phyloP scores from a whole-genome alignment of 2,797 vertebrate genomes.

The Myotis vivesi region DNA sequence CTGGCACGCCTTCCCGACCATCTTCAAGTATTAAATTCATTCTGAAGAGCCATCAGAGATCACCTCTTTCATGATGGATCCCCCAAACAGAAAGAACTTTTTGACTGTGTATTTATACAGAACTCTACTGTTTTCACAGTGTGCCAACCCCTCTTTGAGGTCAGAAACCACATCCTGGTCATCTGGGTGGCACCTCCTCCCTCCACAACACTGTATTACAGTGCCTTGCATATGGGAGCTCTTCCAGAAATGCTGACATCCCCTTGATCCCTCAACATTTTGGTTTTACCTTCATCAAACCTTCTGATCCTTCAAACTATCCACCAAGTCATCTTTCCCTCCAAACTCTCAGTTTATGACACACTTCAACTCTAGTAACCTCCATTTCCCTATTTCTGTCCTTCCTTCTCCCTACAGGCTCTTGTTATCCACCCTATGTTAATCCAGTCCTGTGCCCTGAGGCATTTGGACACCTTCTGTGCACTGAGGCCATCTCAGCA shows the following conservation, averaged over 20 bases:
- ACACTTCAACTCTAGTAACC: not conserved
- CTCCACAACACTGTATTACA: not conserved
- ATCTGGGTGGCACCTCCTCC: not conserved
- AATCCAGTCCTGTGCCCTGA: not conserved
- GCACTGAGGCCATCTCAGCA: not conserved
- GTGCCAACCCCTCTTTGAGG: not conserved
- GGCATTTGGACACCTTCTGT: not conserved
- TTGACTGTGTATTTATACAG: not conserved
- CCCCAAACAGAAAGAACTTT: not conserved
- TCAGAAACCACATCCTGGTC: not conserved
- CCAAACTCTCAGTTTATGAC: not conserved
- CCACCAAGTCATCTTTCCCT: not conserved
- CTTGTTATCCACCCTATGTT: accelerated
- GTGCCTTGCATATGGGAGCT: not conserved
- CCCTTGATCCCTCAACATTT: not conserved
- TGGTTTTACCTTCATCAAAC: not conserved
- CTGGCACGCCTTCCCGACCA: not conserved
- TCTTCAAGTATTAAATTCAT: not conserved
- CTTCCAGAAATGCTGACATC: not conserved
- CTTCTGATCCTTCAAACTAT: not conserved
- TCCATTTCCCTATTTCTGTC: not conserved
- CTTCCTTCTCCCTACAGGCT: not conserved
- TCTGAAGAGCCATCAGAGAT: not conserved
- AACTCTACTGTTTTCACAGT: not conserved
- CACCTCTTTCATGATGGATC: not conserved